Conservation (phyloP, 2,113 vertebrate genomes). For the Alligator sinensis region DNA sequence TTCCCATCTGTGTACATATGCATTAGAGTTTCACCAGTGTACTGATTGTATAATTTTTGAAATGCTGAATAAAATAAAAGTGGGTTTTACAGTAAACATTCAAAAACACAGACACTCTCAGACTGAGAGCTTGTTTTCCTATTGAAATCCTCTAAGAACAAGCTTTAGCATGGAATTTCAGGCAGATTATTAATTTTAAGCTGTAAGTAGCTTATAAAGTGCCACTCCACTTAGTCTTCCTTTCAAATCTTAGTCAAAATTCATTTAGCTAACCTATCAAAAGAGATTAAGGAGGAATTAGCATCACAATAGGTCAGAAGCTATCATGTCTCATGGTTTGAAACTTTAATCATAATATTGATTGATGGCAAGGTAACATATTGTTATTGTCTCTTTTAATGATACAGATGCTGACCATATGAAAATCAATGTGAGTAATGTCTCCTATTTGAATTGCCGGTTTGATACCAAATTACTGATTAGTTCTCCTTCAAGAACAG, state of each 20-base stretch:
- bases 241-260: slow-evolving; percentile 27
- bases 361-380: slow-evolving; percentile 34
- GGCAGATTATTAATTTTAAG: slow-evolving; percentile 17
- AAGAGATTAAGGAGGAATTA: slow-evolving; percentile 15
- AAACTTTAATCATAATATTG: slow-evolving; percentile 25
- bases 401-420: neutral
- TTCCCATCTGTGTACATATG: neutral
- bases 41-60: neutral
- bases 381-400: neutral
- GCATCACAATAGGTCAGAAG: slow-evolving; percentile 19
- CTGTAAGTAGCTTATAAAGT: neutral
- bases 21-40: neutral
- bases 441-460: slow-evolving; percentile 57
- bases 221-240: neutral
- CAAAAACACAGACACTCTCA: neutral
- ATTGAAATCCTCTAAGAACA: neutral
- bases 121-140: neutral
- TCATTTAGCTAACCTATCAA: neutral
- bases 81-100: neutral
- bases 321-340: neutral
- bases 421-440: slow-evolving; percentile 24
- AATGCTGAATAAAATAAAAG: fast-evolving
- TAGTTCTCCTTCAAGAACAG: slow-evolving; percentile 54
- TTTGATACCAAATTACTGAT: slow-evolving; percentile 60
- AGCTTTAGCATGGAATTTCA: neutral